Evolutionary conservation across 2,113 vertebrate genomes (phyloP).

Genomic region (Abramis brama): DNA sequence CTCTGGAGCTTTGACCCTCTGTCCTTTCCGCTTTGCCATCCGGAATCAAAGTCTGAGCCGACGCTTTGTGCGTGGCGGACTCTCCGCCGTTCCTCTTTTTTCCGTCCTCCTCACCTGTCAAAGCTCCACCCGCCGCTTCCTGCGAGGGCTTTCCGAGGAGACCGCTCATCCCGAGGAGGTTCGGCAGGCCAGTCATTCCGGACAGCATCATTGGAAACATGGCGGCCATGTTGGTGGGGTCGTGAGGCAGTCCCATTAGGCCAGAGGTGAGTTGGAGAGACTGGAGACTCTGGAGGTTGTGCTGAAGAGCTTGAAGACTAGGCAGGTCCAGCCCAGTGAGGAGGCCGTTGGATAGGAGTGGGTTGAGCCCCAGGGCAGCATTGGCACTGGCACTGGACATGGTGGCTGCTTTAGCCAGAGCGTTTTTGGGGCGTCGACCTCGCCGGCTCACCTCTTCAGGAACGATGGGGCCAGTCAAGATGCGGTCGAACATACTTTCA

Average conservation of each 20-base stretch:
- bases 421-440: slow-evolving; percentile 94
- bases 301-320: slow-evolving; percentile 94
- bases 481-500: slow-evolving; percentile 95
- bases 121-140: slow-evolving; percentile 66
- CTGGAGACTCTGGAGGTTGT: slow-evolving; percentile 94
- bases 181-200: slow-evolving; percentile 92
- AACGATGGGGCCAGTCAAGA: slow-evolving; percentile 95
- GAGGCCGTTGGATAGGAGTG: slow-evolving; percentile 87
- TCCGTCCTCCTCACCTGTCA: slow-evolving; percentile 72
- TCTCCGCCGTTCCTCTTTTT: slow-evolving; percentile 72
- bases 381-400: slow-evolving; percentile 66
- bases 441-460: slow-evolving; percentile 95
- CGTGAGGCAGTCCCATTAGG: slow-evolving; percentile 88
- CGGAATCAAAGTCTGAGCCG: slow-evolving; percentile 51
- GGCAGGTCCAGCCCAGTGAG: slow-evolving; percentile 89
- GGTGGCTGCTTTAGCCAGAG: slow-evolving; percentile 80
- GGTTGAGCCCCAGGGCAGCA: slow-evolving; percentile 74
- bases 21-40: slow-evolving; percentile 93
- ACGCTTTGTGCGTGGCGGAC: background rate
- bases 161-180: slow-evolving; percentile 86
- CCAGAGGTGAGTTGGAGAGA: slow-evolving; percentile 93
- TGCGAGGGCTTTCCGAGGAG: slow-evolving; percentile 81
- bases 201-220: slow-evolving; percentile 99
- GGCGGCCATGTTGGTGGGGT: slow-evolving; percentile 85
- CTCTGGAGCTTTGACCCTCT: slow-evolving; percentile 82